phyloP scores from a whole-genome alignment of 1,140 invertebrate species.

The Lordiphosa mommai region DNA sequence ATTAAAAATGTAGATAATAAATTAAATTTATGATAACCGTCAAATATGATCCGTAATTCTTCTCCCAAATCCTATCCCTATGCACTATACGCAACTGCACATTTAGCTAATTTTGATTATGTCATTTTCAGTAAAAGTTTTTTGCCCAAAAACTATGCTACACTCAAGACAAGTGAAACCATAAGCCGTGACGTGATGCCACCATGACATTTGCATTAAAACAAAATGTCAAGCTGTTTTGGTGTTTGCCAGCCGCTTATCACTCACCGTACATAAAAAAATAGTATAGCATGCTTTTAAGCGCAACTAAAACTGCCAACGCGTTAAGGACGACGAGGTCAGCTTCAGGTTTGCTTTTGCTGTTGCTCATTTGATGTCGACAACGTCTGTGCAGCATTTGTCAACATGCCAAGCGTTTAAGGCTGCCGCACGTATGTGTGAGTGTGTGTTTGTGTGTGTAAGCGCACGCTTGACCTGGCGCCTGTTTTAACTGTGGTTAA shows the following conservation, averaged over 20 bases:
- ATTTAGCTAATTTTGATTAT: slow-evolving; percentile 52
- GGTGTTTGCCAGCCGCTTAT: slow-evolving; percentile 47
- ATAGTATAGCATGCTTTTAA: slow-evolving; percentile 67
- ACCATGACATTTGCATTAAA: slow-evolving; percentile 68
- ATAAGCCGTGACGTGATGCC: slow-evolving; percentile 28
- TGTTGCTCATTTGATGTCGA: slow-evolving; percentile 66
- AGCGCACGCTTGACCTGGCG: slow-evolving; percentile 69
- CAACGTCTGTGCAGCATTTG: slow-evolving; percentile 60
- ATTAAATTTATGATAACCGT: too few species aligned
- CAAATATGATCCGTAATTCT: too few species aligned
- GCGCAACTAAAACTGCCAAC: slow-evolving; percentile 67
- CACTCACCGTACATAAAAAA: slow-evolving; percentile 52
- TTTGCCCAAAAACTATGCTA: slow-evolving; percentile 18
- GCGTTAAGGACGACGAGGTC: slow-evolving; percentile 23
- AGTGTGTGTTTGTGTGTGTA: slow-evolving; percentile 20
- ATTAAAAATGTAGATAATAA: too few species aligned
- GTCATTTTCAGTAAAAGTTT: slow-evolving; percentile 64
- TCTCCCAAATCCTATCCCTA: too few species aligned
- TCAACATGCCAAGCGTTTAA: slow-evolving; percentile 74
- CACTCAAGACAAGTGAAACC: slow-evolving; percentile 6
- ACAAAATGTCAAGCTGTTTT: slow-evolving; percentile 55
- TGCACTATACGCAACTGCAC: too few species aligned
- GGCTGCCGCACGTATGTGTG: slow-evolving; percentile 13
- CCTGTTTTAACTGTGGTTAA: slow-evolving; percentile 76
- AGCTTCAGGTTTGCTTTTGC: slow-evolving; percentile 26